Evolutionary conservation across 2,888 invertebrate genomes (phyloP).

Genomic region (Electrophaes corylata): DNA sequence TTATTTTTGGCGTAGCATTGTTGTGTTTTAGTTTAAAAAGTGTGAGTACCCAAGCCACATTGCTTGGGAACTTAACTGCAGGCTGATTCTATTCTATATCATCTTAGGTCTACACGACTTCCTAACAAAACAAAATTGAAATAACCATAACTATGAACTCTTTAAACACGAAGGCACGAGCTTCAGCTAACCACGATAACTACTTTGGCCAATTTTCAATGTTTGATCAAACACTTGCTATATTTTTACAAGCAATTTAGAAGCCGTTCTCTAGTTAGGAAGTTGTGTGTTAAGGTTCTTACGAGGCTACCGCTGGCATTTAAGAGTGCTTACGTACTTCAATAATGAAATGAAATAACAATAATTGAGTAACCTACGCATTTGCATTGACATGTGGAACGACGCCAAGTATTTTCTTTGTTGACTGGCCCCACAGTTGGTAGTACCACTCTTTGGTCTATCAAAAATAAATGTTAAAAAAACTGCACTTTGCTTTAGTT

Average conservation of each 20-base stretch:
- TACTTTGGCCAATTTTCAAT: constrained; percentile 25
- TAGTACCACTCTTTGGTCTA: too few species aligned
- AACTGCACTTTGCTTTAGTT: too few species aligned
- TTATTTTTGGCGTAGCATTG: too few species aligned
- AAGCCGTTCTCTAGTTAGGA: not conserved
- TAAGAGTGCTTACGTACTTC: constrained; percentile 1
- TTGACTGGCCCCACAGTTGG: too few species aligned
- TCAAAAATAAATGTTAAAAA: too few species aligned
- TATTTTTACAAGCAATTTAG: constrained; percentile 23
- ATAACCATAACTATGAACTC: constrained; percentile 63
- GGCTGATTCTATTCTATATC: too few species aligned
- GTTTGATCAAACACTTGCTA: constrained; percentile 21
- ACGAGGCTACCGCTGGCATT: constrained; percentile 14
- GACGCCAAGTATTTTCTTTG: too few species aligned
- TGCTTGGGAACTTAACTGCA: too few species aligned
- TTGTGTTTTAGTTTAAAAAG: too few species aligned
- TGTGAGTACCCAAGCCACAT: too few species aligned
- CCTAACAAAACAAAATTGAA: constrained; percentile 61
- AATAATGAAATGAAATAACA: not conserved
- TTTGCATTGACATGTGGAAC: too few species aligned
- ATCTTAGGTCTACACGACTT: constrained; percentile 1
- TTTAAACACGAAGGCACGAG: constrained; percentile 60
- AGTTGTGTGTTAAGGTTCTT: not conserved
- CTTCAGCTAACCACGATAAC: constrained; percentile 46
- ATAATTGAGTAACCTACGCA: too few species aligned